Base-by-base conservation (phyloP, 2,888 invertebrate species). In the Volucella inanis region DNA sequence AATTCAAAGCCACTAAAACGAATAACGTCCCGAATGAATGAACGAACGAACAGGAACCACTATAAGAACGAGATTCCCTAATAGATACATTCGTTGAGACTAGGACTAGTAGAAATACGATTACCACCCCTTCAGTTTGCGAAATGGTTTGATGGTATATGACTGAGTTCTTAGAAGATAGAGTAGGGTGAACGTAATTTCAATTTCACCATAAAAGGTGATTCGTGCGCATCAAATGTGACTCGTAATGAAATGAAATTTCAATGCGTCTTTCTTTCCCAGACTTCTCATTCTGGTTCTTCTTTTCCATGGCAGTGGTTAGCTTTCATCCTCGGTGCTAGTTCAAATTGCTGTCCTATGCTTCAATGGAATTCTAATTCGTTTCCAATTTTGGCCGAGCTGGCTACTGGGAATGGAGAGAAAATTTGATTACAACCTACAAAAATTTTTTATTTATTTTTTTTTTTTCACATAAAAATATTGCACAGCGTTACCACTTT, bases 201-300 rank as follows among this genome's bases (percentile, higher is more conserved):
- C 89, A 91, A 90, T 90, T 90, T 90, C 89, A 74, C 88, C 89
- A 89, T 89, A 89, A 90, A 91, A 91, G 89, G 89, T 90, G 90
- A 90, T 90, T 90, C 91, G 91, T 91, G 91, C 90, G 90, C 89
- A 90, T 90, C 90, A 90, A 90, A 91, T 90, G 91, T 91, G 90
- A 90, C 90, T 89, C 90, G 90, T 89, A 89, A 88, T 87, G 87
- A 89, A 90, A 90, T 89, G 89, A 62, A 80, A 50, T 80, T 74
- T 62, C 68, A 61, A 45, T 67, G 67, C 47, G 67, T 15, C 49
- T 22, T 45, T 9, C 1, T 43, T 43, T 14, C 8, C 14, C 8
- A 3, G 49, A 12, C 4, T 59, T 59, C 10, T 41, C 3, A 14
- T 43, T 43, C n/a, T 15, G 41, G 9, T 6, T 11, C 3, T 6